Evolutionary conservation across 2,113 vertebrate species (phyloP).

Genomic region (Upupa epops): DNA sequence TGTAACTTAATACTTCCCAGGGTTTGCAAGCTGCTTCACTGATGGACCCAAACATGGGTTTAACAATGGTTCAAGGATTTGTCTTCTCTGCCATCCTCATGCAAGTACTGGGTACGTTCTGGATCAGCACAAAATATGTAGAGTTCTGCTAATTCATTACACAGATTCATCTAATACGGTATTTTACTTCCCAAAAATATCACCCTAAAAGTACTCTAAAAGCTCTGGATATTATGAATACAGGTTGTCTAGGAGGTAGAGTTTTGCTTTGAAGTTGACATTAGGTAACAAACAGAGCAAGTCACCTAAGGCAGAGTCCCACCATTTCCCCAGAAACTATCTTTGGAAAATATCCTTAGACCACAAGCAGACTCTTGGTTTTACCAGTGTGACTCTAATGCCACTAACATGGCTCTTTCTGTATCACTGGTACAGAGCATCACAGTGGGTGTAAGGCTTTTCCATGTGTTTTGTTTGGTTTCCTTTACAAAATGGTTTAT

Average conservation of each 20-base stretch:
- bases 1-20: slow-evolving; percentile 1
- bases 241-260: not conserved
- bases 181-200: not conserved
- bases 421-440: not conserved
- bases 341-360: not conserved
- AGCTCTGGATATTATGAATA: not conserved
- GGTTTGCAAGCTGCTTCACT: slow-evolving; percentile 59
- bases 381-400: not conserved
- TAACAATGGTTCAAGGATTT: not conserved
- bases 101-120: not conserved
- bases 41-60: slow-evolving; percentile 13
- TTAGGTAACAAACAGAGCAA: not conserved
- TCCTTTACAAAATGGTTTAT: not conserved
- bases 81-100: not conserved
- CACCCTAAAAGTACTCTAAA: not conserved
- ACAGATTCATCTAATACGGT: not conserved
- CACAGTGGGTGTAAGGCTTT: not conserved
- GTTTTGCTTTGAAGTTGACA: not conserved
- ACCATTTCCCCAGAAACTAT: not conserved
- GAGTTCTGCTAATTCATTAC: not conserved
- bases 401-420: not conserved
- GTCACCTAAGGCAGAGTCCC: not conserved
- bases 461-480: accelerated
- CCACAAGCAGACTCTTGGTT: not conserved
- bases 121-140: not conserved